phyloP scores from a whole-genome alignment of 37 sponge, comb jelly and placozoan genomes.

The Axinella damicornis region DNA sequence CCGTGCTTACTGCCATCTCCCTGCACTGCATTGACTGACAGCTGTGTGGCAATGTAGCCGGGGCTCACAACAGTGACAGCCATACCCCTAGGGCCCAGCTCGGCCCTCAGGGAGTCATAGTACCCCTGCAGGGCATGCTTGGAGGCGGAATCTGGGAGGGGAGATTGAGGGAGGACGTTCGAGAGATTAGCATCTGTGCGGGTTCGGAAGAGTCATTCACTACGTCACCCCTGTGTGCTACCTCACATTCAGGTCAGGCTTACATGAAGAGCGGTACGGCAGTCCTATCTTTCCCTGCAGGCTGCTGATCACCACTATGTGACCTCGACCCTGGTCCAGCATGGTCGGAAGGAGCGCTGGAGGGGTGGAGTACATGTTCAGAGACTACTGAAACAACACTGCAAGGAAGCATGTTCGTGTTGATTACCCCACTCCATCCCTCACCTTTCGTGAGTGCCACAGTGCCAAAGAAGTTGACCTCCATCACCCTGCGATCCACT shows the following conservation, averaged over 20 bases:
- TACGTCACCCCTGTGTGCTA: too few species aligned
- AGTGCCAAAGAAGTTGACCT: slow-evolving; percentile 87
- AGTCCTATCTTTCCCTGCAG: slow-evolving; percentile 86
- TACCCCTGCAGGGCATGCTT: slow-evolving; percentile 88
- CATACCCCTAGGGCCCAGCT: slow-evolving; percentile 58
- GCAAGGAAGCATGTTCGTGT: too few species aligned
- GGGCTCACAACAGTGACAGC: slow-evolving; percentile 65
- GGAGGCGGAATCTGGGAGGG: slow-evolving; percentile 77
- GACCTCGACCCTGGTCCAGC: slow-evolving; percentile 70
- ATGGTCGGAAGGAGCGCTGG: slow-evolving; percentile 82
- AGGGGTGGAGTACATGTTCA: too few species aligned
- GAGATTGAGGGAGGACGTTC: too few species aligned
- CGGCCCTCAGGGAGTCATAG: slow-evolving; percentile 76
- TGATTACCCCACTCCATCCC: background rate
- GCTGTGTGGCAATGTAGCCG: slow-evolving; percentile 77
- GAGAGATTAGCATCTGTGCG: too few species aligned
- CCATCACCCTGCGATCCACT: slow-evolving; percentile 80
- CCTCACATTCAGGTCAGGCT: too few species aligned
- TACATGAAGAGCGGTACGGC: slow-evolving; percentile 83
- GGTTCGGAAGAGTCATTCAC: too few species aligned
- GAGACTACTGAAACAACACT: too few species aligned
- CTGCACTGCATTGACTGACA: slow-evolving; percentile 80
- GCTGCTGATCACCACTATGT: slow-evolving; percentile 84
- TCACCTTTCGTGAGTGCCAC: slow-evolving; percentile 81
- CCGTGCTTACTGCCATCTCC: slow-evolving; percentile 79